Conservation (phyloP, 2,797 vertebrate species). For the Xenentodon cancila region DNA sequence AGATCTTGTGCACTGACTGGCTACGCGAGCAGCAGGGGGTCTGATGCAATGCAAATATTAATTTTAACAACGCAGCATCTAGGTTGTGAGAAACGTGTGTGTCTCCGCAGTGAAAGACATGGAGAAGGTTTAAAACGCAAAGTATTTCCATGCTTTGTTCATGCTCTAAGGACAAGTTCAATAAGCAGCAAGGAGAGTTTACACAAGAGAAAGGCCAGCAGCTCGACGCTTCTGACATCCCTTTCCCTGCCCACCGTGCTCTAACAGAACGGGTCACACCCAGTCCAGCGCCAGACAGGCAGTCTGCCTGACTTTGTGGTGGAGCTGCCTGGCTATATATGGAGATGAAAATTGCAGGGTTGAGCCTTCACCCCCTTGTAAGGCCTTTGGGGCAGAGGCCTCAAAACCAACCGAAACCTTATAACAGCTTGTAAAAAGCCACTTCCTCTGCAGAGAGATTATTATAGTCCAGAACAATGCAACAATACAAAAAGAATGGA, state of each 20-base stretch:
- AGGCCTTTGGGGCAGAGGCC: slow-evolving; percentile 65
- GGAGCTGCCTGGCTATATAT: slow-evolving; percentile 82
- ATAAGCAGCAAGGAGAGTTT: slow-evolving; percentile 51
- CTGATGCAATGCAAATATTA: slow-evolving; percentile 26
- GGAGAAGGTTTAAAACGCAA: slow-evolving; percentile 16
- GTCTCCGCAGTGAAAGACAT: neutral
- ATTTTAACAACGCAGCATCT: slow-evolving; percentile 38
- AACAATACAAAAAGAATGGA: slow-evolving; percentile 49
- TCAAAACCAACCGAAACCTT: slow-evolving; percentile 70
- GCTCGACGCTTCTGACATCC: slow-evolving; percentile 37
- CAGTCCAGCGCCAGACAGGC: slow-evolving; percentile 78
- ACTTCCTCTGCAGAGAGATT: slow-evolving; percentile 67
- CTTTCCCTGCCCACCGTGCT: slow-evolving; percentile 51
- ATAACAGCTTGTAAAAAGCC: slow-evolving; percentile 77
- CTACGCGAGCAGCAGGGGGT: slow-evolving; percentile 15
- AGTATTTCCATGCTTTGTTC: slow-evolving; percentile 31
- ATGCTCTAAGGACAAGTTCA: slow-evolving; percentile 20
- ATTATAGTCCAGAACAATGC: slow-evolving; percentile 70
- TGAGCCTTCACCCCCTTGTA: slow-evolving; percentile 73
- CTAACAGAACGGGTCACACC: slow-evolving; percentile 69
- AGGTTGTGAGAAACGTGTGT: slow-evolving; percentile 28
- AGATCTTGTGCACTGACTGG: neutral
- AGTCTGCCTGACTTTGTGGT: slow-evolving; percentile 79
- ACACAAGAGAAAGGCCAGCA: slow-evolving; percentile 46
- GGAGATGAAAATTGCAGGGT: slow-evolving; percentile 79